phyloP scores from a whole-genome alignment of 1,140 invertebrate genomes.

The Drosophila saltans region DNA sequence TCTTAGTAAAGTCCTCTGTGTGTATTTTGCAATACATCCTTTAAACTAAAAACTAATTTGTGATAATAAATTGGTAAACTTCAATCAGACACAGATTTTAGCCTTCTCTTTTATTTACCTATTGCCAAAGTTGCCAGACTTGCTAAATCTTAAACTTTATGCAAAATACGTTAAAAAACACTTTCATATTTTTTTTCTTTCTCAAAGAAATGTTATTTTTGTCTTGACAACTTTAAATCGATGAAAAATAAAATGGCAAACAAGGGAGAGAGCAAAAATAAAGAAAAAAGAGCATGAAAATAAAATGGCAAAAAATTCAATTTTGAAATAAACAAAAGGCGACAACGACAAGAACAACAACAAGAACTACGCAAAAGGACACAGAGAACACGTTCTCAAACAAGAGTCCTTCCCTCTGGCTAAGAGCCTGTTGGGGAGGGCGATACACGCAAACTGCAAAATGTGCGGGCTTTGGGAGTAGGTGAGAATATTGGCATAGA shows the following conservation, averaged over 20 bases:
- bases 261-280: background rate
- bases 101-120: background rate
- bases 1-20: background rate
- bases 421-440: background rate
- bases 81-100: slow-evolving; percentile 6
- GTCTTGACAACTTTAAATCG: slow-evolving; percentile 52
- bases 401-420: slow-evolving; percentile 8
- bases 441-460: slow-evolving; percentile 39
- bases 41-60: background rate
- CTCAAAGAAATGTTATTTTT: slow-evolving; percentile 1
- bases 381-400: slow-evolving; percentile 9
- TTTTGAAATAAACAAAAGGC: slow-evolving; percentile 61
- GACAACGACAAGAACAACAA: slow-evolving; percentile 8
- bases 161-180: background rate
- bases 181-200: background rate
- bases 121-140: slow-evolving; percentile 5
- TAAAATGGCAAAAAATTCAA: slow-evolving; percentile 60
- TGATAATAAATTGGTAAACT: background rate
- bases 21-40: background rate
- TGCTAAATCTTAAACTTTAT: slow-evolving; percentile 15
- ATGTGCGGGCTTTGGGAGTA: slow-evolving; percentile 23
- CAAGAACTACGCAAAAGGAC: background rate
- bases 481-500: slow-evolving; percentile 36
- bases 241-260: slow-evolving; percentile 50
- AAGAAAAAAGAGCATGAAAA: slow-evolving; percentile 27